phyloP scores from a whole-genome alignment of 2,113 vertebrate species.

The Danio rerio region GRCz12tu NC_133196.1:26695001-26695500 shows the following conservation, averaged over 20 bases:
- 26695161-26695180: conserved; percentile 92
- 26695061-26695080: conserved; percentile 82
- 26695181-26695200: conserved; percentile 92
- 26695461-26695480: no score
- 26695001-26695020: conserved; percentile 93
- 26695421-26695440: no score
- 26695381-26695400: no score
- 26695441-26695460: no score
- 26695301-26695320: not conserved
- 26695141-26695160: conserved; percentile 75
- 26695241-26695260: conserved; percentile 93
- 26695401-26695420: no score
- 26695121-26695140: not conserved
- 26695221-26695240: conserved; percentile 93
- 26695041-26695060: conserved; percentile 96
- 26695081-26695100: not conserved
- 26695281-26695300: not conserved
- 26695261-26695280: conserved; percentile 81
- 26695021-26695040: conserved; percentile 96
- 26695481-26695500: no score
- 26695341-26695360: not conserved
- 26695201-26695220: conserved; percentile 94
- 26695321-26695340: not conserved
- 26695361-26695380: not conserved
- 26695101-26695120: not conserved